phyloP scores from a whole-genome alignment of 92 coral and sea anemone species.

The Actinostola sp. region DNA sequence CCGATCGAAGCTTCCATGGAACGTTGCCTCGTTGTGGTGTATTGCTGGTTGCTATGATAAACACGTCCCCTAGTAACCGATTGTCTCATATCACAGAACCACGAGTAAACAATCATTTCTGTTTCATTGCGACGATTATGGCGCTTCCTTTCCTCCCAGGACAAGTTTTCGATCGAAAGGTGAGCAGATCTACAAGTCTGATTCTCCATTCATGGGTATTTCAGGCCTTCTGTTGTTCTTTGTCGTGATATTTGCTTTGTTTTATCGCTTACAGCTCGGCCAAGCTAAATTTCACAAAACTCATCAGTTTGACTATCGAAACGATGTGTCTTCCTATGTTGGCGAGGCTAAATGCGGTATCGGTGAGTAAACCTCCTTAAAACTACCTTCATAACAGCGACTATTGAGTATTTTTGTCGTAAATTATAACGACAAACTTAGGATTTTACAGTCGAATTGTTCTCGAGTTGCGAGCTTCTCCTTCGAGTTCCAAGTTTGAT shows the following conservation, averaged over 20 bases:
- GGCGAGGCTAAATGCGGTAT: slow-evolving; percentile 95
- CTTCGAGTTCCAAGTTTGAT: too few species aligned
- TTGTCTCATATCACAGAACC: slow-evolving; percentile 26
- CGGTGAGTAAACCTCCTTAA: slow-evolving; percentile 56
- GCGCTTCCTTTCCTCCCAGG: slow-evolving; percentile 99
- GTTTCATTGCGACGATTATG: slow-evolving; percentile 47
- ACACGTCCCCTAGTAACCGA: slow-evolving; percentile 44
- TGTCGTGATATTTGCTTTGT: neutral
- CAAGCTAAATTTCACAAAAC: slow-evolving; percentile 93
- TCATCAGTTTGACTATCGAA: slow-evolving; percentile 93
- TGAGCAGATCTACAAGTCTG: slow-evolving; percentile 13
- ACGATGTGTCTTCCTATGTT: slow-evolving; percentile 91
- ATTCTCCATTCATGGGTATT: slow-evolving; percentile 4
- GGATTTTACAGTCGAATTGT: too few species aligned
- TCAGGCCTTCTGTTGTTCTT: neutral
- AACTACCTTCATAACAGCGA: too few species aligned
- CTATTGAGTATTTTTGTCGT: too few species aligned
- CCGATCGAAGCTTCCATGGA: slow-evolving; percentile 4
- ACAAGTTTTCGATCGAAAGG: slow-evolving; percentile 95
- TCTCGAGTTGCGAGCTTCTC: too few species aligned
- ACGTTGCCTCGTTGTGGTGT: slow-evolving; percentile 30
- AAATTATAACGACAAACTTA: too few species aligned
- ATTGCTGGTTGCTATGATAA: slow-evolving; percentile 77
- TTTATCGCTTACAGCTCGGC: slow-evolving; percentile 71
- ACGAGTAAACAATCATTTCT: slow-evolving; percentile 18